These are phyloP conservation scores for Clarias platycephalus DNA, from an alignment of 2,797 vertebrate species.

Conservation along the genomic window DNA sequence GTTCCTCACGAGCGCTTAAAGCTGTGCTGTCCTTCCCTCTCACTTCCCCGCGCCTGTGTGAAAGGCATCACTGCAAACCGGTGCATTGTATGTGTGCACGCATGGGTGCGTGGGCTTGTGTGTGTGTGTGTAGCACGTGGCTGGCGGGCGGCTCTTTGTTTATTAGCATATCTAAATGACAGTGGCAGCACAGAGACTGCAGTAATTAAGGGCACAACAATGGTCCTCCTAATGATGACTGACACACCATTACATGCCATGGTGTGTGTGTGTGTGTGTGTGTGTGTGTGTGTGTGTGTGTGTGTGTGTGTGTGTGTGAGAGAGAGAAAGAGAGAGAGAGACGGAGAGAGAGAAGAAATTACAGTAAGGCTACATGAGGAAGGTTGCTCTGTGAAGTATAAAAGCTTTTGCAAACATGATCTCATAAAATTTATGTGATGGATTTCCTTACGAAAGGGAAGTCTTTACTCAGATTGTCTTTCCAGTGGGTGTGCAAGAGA, in stretches of 20 bases:
- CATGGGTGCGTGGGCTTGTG: conserved; percentile 1
- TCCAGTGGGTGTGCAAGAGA: not conserved
- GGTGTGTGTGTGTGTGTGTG: not conserved
- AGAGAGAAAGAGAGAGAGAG: conserved; percentile 24
- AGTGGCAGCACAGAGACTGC: conserved; percentile 56
- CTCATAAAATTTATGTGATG: conserved; percentile 1
- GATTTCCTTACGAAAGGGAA: not conserved
- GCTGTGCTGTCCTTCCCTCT: conserved; percentile 2
- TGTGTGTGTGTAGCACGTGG: conserved; percentile 39
- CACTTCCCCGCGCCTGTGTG: conserved; percentile 27
- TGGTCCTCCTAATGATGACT: conserved; percentile 58
- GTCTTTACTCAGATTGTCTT: not conserved
- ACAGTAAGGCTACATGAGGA: conserved; percentile 37
- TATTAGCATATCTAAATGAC: conserved; percentile 62
- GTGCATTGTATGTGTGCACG: not conserved
- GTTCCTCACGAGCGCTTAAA: conserved; percentile 8
- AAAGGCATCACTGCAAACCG: conserved; percentile 22
- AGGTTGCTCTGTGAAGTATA: conserved; percentile 21
- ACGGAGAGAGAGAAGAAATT: conserved; percentile 3
- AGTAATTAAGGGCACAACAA: conserved; percentile 58
- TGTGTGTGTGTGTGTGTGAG: conserved; percentile 6
- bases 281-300: conserved; percentile 1
- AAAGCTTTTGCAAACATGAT: conserved; percentile 6
- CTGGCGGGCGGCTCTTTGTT: conserved; percentile 56
- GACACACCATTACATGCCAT: conserved; percentile 55